Evolutionary conservation across 1,140 invertebrate genomes (phyloP), one percentile per base, ranked within the genome.

Genomic region (Drosophila insularis): DNA sequence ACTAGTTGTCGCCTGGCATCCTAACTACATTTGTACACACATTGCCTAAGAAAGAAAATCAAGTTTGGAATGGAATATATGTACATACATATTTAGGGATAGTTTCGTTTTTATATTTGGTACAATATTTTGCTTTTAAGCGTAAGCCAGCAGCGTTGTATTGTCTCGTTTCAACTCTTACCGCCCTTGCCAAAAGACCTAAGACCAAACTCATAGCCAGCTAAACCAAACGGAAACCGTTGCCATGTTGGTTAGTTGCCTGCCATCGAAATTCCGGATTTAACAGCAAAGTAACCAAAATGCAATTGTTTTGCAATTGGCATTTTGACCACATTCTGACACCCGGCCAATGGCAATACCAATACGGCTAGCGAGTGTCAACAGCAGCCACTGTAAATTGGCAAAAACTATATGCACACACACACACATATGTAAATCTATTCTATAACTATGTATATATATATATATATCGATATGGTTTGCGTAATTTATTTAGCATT

Each of bases 221-320:
- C 17, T 50, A 50, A 21, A 6, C 43, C 43, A 50, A 89, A 80
- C 84, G 84, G 80, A 77, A 78, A 69, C 68, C 69, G 68, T 87
- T 66, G 65, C 79, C 69, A 69, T 89, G 84, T 87, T 82, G 78
- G 84, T 81, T 86, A 87, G 82, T 86, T 87, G 81, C 74, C 78
- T 87, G 80, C 84, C 84, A 87, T 74, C 85, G 86, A 90, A 89
- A 86, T 89, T 85, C 81, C 87, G 86, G 85, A 81, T 86, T 89
- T 89, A 85, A 90, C 81, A 85, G 78, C 86, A 89, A 89, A 89
- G 86, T 89, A 89, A 90, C 85, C 85, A 81, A 90, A 89, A 89
- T 90, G 86, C 85, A 89, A 89, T 89, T 89, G 85, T 89, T 89
- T 89, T 89, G 81, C 85, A 89, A 89, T 89, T 89, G 85, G 81